Percentiles rank a stretch among this genome's conserved stretches.
phyloP scores from a whole-genome alignment of 1,140 invertebrate species.

The Cataglyphis hispanica region DNA sequence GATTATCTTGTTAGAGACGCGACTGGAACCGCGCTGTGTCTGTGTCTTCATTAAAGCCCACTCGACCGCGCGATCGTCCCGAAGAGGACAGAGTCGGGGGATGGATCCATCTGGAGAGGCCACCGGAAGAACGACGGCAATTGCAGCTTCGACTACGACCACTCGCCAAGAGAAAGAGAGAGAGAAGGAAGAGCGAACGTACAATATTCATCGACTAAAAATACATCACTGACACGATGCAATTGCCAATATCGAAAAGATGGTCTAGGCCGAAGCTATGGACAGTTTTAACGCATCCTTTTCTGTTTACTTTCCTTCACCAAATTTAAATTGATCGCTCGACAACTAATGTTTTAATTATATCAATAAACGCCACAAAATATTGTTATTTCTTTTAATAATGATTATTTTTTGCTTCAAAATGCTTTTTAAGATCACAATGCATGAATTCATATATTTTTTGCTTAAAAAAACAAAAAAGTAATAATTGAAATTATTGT shows the following conservation, averaged over 20 bases:
- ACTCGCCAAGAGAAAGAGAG: neutral
- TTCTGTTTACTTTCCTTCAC: constrained; percentile 26
- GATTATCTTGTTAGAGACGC: constrained; percentile 61
- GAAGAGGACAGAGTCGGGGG: neutral
- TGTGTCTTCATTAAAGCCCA: constrained; percentile 59
- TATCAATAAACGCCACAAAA: constrained; percentile 23
- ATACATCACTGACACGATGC: constrained; percentile 41
- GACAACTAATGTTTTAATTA: constrained; percentile 38
- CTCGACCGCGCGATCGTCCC: constrained; percentile 41
- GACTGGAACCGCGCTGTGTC: constrained; percentile 42
- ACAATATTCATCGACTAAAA: constrained; percentile 55
- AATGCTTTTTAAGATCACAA: neutral
- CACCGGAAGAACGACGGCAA: neutral
- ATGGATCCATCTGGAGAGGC: no score
- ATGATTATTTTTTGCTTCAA: neutral
- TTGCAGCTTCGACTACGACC: constrained; percentile 23
- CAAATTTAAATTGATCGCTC: constrained; percentile 44
- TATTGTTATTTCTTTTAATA: neutral
- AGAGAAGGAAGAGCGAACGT: neutral
- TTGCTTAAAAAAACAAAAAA: neutral
- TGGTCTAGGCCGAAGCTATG: neutral
- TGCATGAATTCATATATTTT: neutral
- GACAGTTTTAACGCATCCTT: constrained; percentile 13
- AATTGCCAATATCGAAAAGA: constrained; percentile 25
- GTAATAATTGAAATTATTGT: neutral